phyloP scores from a whole-genome alignment of 2,797 vertebrate species.

The Parauchenoglanis punctatus region DNA sequence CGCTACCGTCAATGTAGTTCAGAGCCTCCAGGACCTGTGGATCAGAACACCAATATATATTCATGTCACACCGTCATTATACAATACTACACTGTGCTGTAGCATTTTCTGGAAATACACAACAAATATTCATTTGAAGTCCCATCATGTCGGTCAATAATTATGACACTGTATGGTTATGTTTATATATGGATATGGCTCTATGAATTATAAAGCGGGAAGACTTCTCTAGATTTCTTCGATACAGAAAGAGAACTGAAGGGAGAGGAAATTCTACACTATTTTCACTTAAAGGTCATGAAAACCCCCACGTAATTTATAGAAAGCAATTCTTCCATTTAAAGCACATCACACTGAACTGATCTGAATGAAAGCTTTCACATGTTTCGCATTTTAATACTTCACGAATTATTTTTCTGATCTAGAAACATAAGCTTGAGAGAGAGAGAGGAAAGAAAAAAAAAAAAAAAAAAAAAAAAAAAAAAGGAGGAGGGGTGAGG shows the following conservation, averaged over 20 bases:
- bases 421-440: background rate
- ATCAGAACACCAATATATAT: background rate
- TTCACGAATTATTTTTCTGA: background rate
- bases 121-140: too few species aligned
- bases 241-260: background rate
- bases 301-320: background rate
- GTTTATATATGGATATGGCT: too few species aligned
- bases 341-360: background rate
- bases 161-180: too few species aligned
- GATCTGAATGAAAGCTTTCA: background rate
- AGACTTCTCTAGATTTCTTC: background rate
- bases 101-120: background rate
- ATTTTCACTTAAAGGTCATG: background rate
- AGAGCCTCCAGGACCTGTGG: slow-evolving; percentile 84
- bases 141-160: too few species aligned
- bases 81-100: background rate
- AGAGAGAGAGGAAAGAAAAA: too few species aligned
- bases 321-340: background rate
- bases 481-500: background rate
- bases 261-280: background rate
- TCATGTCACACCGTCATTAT: background rate
- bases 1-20: slow-evolving; percentile 81
- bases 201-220: background rate
- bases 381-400: background rate
- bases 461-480: too few species aligned